Conservation (phyloP, 37 sponge, comb jelly and placozoan species). For the Beroe ovata region DNA sequence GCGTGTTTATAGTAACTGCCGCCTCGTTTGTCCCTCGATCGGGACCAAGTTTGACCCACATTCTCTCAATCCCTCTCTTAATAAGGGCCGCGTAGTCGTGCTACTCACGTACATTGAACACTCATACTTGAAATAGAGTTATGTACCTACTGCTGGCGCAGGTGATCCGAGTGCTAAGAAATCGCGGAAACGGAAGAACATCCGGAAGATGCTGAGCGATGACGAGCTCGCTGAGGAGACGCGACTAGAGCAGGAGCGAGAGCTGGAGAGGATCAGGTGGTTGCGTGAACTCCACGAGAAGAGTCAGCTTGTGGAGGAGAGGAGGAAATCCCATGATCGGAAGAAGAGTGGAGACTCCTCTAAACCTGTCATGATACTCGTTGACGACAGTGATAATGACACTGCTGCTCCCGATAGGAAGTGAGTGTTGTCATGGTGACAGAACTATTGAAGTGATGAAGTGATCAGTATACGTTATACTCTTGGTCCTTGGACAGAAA, state of each 20-base stretch:
- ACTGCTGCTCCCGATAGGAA: not conserved
- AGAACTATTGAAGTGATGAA: too few species aligned
- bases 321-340: not conserved
- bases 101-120: too few species aligned
- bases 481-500: too few species aligned
- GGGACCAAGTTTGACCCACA: too few species aligned
- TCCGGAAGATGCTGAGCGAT: slow-evolving; percentile 47
- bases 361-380: slow-evolving; percentile 6
- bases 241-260: slow-evolving; percentile 53
- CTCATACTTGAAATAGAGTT: too few species aligned
- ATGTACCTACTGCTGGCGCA: too few species aligned
- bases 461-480: too few species aligned
- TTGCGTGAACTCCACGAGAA: slow-evolving; percentile 25
- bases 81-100: too few species aligned
- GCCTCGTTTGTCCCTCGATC: too few species aligned
- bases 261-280: slow-evolving; percentile 47
- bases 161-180: not conserved
- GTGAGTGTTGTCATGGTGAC: slow-evolving; percentile 16
- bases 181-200: slow-evolving; percentile 29
- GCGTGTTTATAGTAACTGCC: too few species aligned
- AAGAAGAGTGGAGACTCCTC: slow-evolving; percentile 36
- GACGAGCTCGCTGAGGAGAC: slow-evolving; percentile 66
- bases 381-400: slow-evolving; percentile 35
- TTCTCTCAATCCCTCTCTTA: too few species aligned
- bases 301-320: slow-evolving; percentile 15